A percentile compares a stretch with the other conserved stretches of the same genome.
Evolutionary conservation across 2,113 vertebrate genomes (phyloP).

Genomic region (Mesembrinibis cayennensis): DNA sequence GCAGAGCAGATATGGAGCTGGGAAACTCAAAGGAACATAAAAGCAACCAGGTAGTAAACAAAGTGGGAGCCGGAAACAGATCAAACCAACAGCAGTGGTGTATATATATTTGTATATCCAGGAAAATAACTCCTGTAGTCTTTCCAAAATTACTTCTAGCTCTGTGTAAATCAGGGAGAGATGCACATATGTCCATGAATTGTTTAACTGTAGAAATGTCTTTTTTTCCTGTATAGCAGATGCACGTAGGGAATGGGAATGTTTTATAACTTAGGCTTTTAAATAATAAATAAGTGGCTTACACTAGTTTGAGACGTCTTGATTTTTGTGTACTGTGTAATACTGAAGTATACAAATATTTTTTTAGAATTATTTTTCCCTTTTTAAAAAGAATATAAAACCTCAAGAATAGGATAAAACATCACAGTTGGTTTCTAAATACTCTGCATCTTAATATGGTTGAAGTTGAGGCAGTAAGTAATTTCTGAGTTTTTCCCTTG

Average conservation of each 20-base stretch:
- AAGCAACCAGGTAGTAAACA: not conserved
- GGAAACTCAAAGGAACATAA: not conserved
- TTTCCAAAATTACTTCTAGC: not conserved
- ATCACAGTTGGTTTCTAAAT: conserved; percentile 57
- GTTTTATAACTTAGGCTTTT: conserved; percentile 57
- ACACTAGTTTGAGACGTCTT: conserved; percentile 7
- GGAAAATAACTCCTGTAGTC: not conserved
- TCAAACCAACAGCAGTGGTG: not conserved
- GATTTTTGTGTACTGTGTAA: not conserved
- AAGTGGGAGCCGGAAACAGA: not conserved
- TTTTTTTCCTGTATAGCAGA: conserved; percentile 17
- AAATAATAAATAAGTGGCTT: conserved; percentile 62
- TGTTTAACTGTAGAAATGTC: conserved; percentile 28
- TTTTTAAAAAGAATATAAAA: conserved; percentile 26
- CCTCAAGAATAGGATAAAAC: conserved; percentile 46
- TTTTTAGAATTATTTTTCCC: conserved; percentile 13
- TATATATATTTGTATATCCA: not conserved
- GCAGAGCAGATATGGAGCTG: not conserved
- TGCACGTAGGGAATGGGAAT: conserved; percentile 9
- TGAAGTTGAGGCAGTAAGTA: conserved; percentile 72
- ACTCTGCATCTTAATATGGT: conserved; percentile 73
- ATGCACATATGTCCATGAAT: not conserved
- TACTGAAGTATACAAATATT: conserved; percentile 1
- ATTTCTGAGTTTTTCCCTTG: conserved; percentile 73
- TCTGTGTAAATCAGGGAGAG: not conserved